A percentile compares a stretch with the other conserved stretches of the same genome.
phyloP scores from a whole-genome alignment of 1,140 invertebrate genomes.

The Stratiolaelaps scimitus region DNA sequence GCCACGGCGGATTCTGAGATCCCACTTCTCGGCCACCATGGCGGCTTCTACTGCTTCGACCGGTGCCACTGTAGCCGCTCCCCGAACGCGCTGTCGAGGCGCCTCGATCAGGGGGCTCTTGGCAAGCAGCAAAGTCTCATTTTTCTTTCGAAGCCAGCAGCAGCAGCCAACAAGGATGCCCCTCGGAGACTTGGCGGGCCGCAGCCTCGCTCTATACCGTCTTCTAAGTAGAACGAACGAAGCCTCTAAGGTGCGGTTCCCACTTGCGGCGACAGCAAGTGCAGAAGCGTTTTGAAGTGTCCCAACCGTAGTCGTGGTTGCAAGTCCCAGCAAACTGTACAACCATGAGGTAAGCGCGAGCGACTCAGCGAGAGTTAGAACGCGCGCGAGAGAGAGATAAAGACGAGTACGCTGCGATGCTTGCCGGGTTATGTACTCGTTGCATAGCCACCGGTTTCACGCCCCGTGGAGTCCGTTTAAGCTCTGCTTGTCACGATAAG shows the following conservation, averaged over 20 bases:
- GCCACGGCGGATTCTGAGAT: too few species aligned
- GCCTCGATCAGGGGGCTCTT: too few species aligned
- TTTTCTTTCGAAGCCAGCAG: constrained; percentile 26
- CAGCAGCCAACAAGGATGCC: too few species aligned
- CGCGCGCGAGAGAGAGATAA: neutral
- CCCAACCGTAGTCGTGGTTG: neutral
- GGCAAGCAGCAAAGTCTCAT: constrained; percentile 2
- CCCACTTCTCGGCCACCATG: too few species aligned
- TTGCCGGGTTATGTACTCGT: neutral
- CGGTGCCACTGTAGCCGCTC: neutral
- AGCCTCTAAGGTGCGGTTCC: neutral
- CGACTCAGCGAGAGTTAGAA: neutral
- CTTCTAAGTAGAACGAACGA: neutral
- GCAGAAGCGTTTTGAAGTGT: neutral
- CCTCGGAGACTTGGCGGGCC: too few species aligned
- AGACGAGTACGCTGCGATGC: neutral
- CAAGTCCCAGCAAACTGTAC: neutral
- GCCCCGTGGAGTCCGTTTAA: constrained; percentile 26
- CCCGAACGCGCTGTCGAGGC: neutral
- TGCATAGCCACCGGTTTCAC: constrained; percentile 1
- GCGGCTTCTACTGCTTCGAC: neutral
- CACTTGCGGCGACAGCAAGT: neutral
- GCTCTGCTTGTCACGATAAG: constrained; percentile 29
- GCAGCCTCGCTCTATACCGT: too few species aligned
- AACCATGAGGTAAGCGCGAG: neutral